These are phyloP conservation scores for Sturnira hondurensis DNA, from an alignment of 2,113 vertebrate species.

Conservation along the genomic window DNA sequence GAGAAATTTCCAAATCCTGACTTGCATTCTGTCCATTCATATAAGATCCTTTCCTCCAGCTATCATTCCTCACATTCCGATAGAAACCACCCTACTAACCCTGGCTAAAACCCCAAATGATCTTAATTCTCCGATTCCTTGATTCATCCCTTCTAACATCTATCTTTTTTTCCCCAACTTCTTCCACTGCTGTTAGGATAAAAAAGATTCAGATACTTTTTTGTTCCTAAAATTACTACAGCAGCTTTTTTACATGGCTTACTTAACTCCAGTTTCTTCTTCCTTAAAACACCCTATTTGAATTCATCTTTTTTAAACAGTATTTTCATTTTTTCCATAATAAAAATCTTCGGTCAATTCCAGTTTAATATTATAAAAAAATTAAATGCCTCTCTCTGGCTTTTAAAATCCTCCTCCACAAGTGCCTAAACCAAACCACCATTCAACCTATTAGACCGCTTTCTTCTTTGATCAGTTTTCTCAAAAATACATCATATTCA, in stretches of 20 bases:
- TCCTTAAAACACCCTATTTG: not conserved
- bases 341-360: not conserved
- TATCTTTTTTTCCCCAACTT: not conserved
- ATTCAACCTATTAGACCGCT: not conserved
- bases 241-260: not conserved
- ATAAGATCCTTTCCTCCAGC: not conserved
- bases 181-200: not conserved
- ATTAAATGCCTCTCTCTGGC: not conserved
- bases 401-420: not conserved
- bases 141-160: not conserved
- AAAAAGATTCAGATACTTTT: not conserved
- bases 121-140: not conserved
- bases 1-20: not conserved
- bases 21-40: not conserved
- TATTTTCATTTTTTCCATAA: not conserved
- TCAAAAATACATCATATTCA: not conserved
- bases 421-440: not conserved
- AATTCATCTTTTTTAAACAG: not conserved
- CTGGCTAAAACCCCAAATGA: not conserved
- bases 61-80: not conserved
- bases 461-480: not conserved
- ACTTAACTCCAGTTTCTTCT: not conserved
- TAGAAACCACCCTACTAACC: not conserved
- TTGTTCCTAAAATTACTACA: not conserved
- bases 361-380: not conserved